Evolutionary conservation across 2,113 vertebrate genomes (phyloP).

Genomic region (Pygoscelis adeliae): DNA sequence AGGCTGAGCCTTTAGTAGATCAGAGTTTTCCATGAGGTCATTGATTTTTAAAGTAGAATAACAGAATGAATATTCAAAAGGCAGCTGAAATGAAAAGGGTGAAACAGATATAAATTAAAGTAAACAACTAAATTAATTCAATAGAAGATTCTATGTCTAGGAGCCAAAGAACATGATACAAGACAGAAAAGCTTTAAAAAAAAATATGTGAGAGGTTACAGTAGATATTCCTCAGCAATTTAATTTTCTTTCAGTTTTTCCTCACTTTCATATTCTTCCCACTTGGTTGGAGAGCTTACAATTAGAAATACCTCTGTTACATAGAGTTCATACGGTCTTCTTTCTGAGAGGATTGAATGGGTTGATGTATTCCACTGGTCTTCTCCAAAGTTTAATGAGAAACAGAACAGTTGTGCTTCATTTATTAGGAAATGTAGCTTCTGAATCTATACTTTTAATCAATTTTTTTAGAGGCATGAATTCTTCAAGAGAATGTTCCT

Average conservation of each 20-base stretch:
- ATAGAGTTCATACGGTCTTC: not conserved
- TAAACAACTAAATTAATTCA: not conserved
- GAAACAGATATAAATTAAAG: not conserved
- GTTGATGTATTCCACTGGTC: not conserved
- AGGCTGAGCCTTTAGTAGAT: not conserved
- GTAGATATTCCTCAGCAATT: not conserved
- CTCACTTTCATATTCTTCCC: not conserved
- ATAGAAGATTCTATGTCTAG: not conserved
- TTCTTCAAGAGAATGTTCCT: not conserved
- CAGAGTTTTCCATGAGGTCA: not conserved
- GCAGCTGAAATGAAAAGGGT: not conserved
- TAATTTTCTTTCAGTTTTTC: not conserved
- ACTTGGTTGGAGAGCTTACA: not conserved
- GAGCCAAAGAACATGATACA: not conserved
- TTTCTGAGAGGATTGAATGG: not conserved
- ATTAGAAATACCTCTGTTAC: not conserved
- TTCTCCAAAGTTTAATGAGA: not conserved
- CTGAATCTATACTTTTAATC: not conserved
- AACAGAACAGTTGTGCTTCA: not conserved
- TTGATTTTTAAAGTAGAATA: conserved; percentile 37
- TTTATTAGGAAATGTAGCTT: not conserved
- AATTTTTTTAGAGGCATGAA: not conserved
- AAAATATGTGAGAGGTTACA: not conserved
- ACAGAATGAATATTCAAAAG: not conserved
- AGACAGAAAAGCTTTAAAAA: not conserved